Evolutionary conservation across 1,140 invertebrate genomes (phyloP).

Genomic region (Argopecten irradians): DNA sequence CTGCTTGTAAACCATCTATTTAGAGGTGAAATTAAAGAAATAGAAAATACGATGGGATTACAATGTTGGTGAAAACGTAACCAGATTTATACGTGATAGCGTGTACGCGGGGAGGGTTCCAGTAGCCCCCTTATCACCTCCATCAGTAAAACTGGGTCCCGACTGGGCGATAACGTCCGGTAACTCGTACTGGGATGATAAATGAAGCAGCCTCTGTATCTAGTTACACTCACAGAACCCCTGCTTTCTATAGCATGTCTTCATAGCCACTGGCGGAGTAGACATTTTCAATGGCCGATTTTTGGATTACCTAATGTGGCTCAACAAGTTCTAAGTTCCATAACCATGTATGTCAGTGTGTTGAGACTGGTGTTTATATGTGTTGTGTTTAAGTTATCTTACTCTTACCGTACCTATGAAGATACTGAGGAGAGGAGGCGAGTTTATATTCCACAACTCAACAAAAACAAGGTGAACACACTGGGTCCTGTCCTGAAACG

Average conservation of each 20-base stretch:
- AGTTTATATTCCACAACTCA: neutral
- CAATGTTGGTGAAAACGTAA: neutral
- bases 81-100: neutral
- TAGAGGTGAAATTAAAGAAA: neutral
- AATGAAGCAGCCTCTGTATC: slow-evolving; percentile 6
- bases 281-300: neutral
- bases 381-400: neutral
- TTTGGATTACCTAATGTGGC: neutral
- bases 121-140: slow-evolving; percentile 1
- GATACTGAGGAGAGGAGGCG: neutral
- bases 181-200: neutral
- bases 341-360: neutral
- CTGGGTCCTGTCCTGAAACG: slow-evolving; percentile 80
- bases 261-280: neutral
- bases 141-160: neutral
- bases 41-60: neutral
- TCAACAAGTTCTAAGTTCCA: neutral
- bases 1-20: too few species aligned
- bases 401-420: neutral
- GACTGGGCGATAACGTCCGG: neutral
- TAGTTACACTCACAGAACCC: neutral
- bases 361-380: neutral
- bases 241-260: neutral
- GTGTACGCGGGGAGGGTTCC: neutral
- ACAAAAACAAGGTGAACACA: slow-evolving; percentile 80